Percentiles rank a stretch among this genome's conserved stretches.
These are phyloP conservation scores for Lumbricus terrestris DNA, from an alignment of 2,888 invertebrate species.

Conservation along the genomic window DNA sequence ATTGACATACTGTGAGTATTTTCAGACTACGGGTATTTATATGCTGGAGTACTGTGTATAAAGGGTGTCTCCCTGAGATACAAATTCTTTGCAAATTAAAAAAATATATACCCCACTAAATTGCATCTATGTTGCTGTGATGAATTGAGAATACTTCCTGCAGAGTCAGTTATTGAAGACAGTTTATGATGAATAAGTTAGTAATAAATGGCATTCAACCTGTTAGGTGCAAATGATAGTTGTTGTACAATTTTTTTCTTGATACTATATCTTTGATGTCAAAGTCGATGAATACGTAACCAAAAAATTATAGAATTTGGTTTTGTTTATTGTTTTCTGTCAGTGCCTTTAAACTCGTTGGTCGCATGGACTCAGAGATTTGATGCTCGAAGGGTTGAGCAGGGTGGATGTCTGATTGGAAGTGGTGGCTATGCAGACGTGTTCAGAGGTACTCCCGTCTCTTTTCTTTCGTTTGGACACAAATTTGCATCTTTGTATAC, in stretches of 20 bases:
- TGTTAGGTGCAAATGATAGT: background rate
- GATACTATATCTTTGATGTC: background rate
- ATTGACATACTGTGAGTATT: no score
- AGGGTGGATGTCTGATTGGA: background rate
- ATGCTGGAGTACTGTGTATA: no score
- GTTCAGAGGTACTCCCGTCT: background rate
- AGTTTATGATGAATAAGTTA: no score
- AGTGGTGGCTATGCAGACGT: slow-evolving; percentile 8
- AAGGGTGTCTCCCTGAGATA: no score
- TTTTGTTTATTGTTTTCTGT: background rate
- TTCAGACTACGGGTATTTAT: no score
- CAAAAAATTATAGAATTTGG: no score
- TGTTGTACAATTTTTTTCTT: background rate
- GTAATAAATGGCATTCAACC: background rate
- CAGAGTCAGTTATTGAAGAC: background rate
- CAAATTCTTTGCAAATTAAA: no score
- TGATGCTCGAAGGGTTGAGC: background rate
- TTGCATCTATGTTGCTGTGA: background rate
- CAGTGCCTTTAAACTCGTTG: background rate
- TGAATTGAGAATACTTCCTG: background rate
- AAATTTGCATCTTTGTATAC: background rate
- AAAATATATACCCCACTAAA: background rate
- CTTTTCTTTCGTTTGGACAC: background rate
- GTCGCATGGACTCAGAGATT: background rate
- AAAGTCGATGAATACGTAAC: background rate